These are phyloP conservation scores for Lepidurus couesii DNA, from an alignment of 1,140 invertebrate genomes.

Conservation along the genomic window DNA sequence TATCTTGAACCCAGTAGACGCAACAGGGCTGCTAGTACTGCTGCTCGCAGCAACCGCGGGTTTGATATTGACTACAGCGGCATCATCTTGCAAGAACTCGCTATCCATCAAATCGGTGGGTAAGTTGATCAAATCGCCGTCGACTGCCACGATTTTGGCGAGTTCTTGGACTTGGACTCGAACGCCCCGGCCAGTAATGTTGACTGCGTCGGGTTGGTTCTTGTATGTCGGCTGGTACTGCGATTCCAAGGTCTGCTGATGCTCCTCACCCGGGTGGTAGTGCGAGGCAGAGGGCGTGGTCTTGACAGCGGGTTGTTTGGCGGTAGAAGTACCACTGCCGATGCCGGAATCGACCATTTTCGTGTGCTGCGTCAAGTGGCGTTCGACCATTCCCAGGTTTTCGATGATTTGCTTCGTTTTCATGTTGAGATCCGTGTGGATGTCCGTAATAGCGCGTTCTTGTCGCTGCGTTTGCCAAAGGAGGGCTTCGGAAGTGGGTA, in stretches of 20 bases:
- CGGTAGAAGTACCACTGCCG: conserved; percentile 32
- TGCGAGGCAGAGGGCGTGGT: conserved; percentile 24
- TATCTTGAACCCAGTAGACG: conserved; percentile 23
- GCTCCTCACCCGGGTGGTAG: conserved; percentile 35
- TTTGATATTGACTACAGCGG: conserved; percentile 22
- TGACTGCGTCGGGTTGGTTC: conserved; percentile 35
- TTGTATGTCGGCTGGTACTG: conserved; percentile 35
- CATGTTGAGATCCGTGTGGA: conserved; percentile 69
- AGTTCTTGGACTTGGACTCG: conserved; percentile 53
- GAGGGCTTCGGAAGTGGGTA: conserved; percentile 77
- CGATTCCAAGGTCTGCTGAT: conserved; percentile 35
- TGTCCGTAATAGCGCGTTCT: conserved; percentile 77
- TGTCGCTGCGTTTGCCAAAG: conserved; percentile 77
- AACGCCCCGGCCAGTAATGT: conserved; percentile 37
- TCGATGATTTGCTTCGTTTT: conserved; percentile 82
- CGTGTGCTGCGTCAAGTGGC: conserved; percentile 53
- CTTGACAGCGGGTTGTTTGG: background rate
- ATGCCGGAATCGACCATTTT: conserved; percentile 37
- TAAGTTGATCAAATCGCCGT: conserved; percentile 26
- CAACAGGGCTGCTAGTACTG: background rate
- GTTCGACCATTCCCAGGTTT: conserved; percentile 77
- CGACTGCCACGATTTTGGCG: background rate
- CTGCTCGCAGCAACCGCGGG: background rate
- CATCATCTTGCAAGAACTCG: conserved; percentile 34
- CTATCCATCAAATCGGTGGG: conserved; percentile 35